Percentiles rank a stretch among this genome's conserved stretches.
These are phyloP conservation scores for Nowickia ferox DNA, from an alignment of 2,888 invertebrate species.

Conservation along the genomic window DNA sequence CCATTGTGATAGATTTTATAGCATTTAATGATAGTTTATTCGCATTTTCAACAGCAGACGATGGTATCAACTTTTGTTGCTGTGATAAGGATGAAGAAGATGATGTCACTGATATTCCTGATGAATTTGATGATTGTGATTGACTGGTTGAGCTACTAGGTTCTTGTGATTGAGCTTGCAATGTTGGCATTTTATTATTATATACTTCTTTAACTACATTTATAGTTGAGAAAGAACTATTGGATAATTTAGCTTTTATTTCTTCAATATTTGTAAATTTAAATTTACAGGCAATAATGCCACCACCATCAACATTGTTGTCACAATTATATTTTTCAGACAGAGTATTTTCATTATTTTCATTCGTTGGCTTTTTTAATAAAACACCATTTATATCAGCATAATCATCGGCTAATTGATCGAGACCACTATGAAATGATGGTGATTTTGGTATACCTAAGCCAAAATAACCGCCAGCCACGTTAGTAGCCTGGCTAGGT, in stretches of 20 bases:
- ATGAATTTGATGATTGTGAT: slow-evolving; percentile 75
- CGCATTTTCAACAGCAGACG: slow-evolving; percentile 69
- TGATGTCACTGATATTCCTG: slow-evolving; percentile 73
- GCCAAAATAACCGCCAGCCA: slow-evolving; percentile 77
- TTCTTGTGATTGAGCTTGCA: slow-evolving; percentile 73
- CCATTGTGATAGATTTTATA: slow-evolving; percentile 42
- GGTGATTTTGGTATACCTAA: slow-evolving; percentile 93
- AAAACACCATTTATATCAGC: slow-evolving; percentile 68
- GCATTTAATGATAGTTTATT: slow-evolving; percentile 47
- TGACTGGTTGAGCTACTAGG: slow-evolving; percentile 57
- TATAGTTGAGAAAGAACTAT: slow-evolving; percentile 73
- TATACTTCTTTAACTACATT: slow-evolving; percentile 73
- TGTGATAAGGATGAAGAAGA: slow-evolving; percentile 73
- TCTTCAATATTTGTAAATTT: slow-evolving; percentile 77
- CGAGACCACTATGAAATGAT: slow-evolving; percentile 93
- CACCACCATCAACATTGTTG: slow-evolving; percentile 16
- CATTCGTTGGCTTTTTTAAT: slow-evolving; percentile 36
- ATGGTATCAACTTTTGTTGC: slow-evolving; percentile 69
- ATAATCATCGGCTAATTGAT: slow-evolving; percentile 88
- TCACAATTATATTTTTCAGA: slow-evolving; percentile 44
- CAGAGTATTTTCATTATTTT: slow-evolving; percentile 16
- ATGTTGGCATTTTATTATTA: slow-evolving; percentile 73
- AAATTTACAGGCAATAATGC: slow-evolving; percentile 68
- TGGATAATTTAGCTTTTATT: slow-evolving; percentile 79
- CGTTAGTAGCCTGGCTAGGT: slow-evolving; percentile 54